A percentile compares a stretch with the other conserved stretches of the same genome.
Evolutionary conservation across 2,113 vertebrate genomes (phyloP).

Genomic region (Alaudala cheleensis): DNA sequence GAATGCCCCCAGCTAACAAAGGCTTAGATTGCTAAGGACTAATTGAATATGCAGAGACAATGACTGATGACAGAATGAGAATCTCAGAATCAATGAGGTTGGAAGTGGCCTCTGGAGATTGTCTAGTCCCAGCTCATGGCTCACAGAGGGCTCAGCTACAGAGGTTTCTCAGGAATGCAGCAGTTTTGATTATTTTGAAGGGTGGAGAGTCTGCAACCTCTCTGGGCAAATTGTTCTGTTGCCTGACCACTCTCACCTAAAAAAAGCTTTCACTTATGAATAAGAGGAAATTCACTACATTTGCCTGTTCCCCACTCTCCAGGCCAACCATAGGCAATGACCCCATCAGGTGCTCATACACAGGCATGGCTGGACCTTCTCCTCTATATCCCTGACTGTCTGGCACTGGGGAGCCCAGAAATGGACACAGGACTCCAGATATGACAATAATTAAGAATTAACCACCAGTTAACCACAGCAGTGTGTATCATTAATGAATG

Average conservation of each 20-base stretch:
- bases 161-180: not conserved
- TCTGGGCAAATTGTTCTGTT: not conserved
- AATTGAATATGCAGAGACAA: not conserved
- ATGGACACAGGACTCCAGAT: not conserved
- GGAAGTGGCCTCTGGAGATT: not conserved
- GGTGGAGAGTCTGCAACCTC: not conserved
- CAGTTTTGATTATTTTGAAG: not conserved
- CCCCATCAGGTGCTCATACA: not conserved
- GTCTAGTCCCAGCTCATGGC: not conserved
- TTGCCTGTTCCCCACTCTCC: not conserved
- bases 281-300: not conserved
- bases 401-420: not conserved
- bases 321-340: not conserved
- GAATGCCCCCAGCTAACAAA: not conserved
- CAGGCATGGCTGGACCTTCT: not conserved
- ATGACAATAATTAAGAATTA: not conserved
- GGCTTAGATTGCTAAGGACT: not conserved
- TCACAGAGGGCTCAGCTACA: not conserved
- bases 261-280: not conserved
- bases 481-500: not conserved
- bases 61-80: not conserved
- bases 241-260: not conserved
- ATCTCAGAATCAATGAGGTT: not conserved
- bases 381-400: not conserved
- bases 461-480: not conserved